Evolutionary conservation across 2,797 vertebrate species (phyloP), one percentile per base, ranked within the genome.

Genomic region (Fistularia tabacaria): DNA sequence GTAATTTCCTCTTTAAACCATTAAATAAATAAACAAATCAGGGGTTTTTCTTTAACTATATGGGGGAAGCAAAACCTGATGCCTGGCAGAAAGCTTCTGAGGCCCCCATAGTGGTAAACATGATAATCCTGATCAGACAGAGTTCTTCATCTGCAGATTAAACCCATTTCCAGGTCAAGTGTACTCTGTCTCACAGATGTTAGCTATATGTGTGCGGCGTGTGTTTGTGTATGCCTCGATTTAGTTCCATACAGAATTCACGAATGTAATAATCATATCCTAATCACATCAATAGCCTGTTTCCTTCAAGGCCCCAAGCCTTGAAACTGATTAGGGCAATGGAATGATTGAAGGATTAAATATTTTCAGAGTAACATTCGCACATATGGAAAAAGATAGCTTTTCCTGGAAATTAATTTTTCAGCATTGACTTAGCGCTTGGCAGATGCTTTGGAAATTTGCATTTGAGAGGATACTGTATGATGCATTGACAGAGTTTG

Each of bases 141-240:
- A 71, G 80, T 79, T 75, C 77, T 79, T 77, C 63, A 67, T 68
- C 68, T 54, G 69, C 75, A 80, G 88, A 88, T 86, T 89, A 85
- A 85, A 85, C 60, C 68, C 57, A 71, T 89, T 87, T 85, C 76
- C 77, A 81, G 86, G 84, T 87, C 88, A 89, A 79, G 84, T 77
- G 65, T 66, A 56, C 62, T 54, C 62, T 9, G 59, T 50, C 69
- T 70, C 61, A 55, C 57, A 68, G 63, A 81, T 77, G 64, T 69
- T 65, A 51, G 62, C 52, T 57, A 45, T 46, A 52, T 49, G 49
- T 51, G 3, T 37, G 14, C 36, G 8, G 45, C 49, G 10, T 38
- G 14, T 11, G 13, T 44, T 50, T 43, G 51, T 47, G 51, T 11
- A 42, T 14, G 50, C 43, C 9, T 45, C n/a, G 37, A 57, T 76